Evolutionary conservation across 2,797 vertebrate genomes (phyloP).

Genomic region (Hydrolagus colliei): DNA sequence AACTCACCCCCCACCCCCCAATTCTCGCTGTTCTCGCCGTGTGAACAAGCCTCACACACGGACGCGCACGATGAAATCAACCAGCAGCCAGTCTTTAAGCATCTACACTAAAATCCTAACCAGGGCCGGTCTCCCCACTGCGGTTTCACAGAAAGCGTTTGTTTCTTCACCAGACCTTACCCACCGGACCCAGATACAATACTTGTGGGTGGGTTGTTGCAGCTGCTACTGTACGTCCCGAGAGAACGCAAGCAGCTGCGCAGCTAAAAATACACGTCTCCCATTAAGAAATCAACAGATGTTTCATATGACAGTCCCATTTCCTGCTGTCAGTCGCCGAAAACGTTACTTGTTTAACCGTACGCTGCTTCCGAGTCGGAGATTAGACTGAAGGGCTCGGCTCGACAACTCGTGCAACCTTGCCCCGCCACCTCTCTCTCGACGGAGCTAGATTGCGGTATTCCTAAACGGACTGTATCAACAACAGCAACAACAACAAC

Average conservation of each 20-base stretch:
- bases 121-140: background rate
- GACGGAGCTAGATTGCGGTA: no score
- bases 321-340: background rate
- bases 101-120: background rate
- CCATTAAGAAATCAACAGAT: background rate
- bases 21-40: background rate
- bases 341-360: background rate
- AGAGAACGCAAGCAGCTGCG: background rate
- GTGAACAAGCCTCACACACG: background rate
- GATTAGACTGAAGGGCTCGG: background rate
- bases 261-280: background rate
- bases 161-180: background rate
- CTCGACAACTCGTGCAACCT: background rate
- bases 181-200: background rate
- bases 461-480: no score
- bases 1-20: no score
- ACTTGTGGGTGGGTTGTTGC: background rate
- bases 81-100: background rate
- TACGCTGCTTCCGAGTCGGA: no score
- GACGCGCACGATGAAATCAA: background rate
- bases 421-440: no score
- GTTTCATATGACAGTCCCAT: background rate
- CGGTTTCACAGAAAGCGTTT: background rate
- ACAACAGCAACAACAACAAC: no score
- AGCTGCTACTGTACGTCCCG: background rate